Percentiles rank a stretch among this genome's conserved stretches.
These are phyloP conservation scores for Chymomyza procnemis DNA, from an alignment of 2,888 invertebrate genomes.

Conservation along the genomic window DNA sequence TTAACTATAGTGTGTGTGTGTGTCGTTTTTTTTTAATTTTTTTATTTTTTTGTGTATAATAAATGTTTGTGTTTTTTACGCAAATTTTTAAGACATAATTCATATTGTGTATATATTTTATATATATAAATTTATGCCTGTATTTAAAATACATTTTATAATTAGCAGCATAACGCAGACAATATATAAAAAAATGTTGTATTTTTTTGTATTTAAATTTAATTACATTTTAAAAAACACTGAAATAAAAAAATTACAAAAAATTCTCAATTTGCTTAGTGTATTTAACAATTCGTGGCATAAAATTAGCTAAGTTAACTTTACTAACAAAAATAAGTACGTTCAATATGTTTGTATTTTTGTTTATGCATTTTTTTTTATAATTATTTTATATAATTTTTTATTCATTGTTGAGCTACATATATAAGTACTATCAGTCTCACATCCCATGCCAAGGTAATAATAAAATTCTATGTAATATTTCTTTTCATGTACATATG, in stretches of 20 bases:
- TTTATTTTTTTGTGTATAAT: slow-evolving; percentile 17
- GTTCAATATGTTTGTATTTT: slow-evolving; percentile 22
- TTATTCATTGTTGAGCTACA: slow-evolving; percentile 64
- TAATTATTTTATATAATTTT: too few species aligned
- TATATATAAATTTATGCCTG: slow-evolving; percentile 3
- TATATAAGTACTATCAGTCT: slow-evolving; percentile 75
- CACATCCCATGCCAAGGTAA: slow-evolving; percentile 72
- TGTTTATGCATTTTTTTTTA: slow-evolving; percentile 12
- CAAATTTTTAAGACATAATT: slow-evolving; percentile 3
- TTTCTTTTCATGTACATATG: background rate
- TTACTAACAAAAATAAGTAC: slow-evolving; percentile 38
- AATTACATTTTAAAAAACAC: slow-evolving; percentile 23
- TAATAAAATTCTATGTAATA: slow-evolving; percentile 28
- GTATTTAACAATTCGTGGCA: slow-evolving; percentile 3
- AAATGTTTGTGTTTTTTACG: background rate
- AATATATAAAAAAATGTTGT: background rate
- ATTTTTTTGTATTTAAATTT: background rate
- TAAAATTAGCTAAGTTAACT: slow-evolving; percentile 37
- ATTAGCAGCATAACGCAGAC: slow-evolving; percentile 6
- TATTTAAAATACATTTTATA: slow-evolving; percentile 2
- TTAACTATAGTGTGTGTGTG: slow-evolving; percentile 20
- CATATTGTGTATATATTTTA: slow-evolving; percentile 18
- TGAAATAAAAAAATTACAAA: slow-evolving; percentile 33
- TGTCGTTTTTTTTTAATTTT: too few species aligned
- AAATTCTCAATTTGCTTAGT: background rate